Base-by-base conservation (phyloP, 64 coral and sea anemone species). In the Dendronephthya gigantea region DNA sequence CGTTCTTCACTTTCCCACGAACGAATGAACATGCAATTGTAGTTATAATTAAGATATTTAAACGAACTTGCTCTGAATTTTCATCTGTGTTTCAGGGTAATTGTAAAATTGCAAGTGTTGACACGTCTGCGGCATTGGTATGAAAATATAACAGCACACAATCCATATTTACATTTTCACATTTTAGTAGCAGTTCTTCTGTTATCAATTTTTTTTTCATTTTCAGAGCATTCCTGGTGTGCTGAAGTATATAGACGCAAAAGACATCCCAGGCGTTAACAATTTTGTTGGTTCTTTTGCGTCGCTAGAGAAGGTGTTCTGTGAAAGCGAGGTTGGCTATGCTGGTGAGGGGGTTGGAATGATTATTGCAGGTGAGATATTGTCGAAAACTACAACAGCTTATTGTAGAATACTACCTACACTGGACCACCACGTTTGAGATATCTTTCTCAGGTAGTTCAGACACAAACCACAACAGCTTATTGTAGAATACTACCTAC, bases 281-380 rank as follows among this genome's bases (percentile, higher is more conserved):
- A 50, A 27, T 27, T n/a, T 62, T 62, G 51, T 62, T 62, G 51
- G 19, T 62, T n/a, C 50, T 1, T 1, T 0, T 62, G 55, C 17
- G 17, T 5, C 2, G 3, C 1, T 17, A 35, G 72, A 79, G 1
- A 29, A 92, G 89, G 76, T 92, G 62, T 81, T 96, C 17, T 92
- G 83, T 49, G 83, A 85, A 45, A 89, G 88, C 47, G 33, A 96
- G 14, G 86, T 96, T 25, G 15, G 47, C 22, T 86, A 90, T 76
- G 88, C 84, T 86, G 94, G 94, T 66, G 91, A 96, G 22, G 91
- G 88, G 28, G 33, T 96, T 39, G 91, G 88, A 4, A 8, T 92
- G 29, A 86, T 96, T 62, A 82, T 96, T 51, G 94, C 91, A 81
- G 94, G 94, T 96, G 50, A 23, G 56, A 62, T 30, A 19, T 27